Percentiles rank a stretch among this genome's conserved stretches.
phyloP scores from a whole-genome alignment of 1,140 invertebrate genomes.

The Melitaea cinxia region DNA sequence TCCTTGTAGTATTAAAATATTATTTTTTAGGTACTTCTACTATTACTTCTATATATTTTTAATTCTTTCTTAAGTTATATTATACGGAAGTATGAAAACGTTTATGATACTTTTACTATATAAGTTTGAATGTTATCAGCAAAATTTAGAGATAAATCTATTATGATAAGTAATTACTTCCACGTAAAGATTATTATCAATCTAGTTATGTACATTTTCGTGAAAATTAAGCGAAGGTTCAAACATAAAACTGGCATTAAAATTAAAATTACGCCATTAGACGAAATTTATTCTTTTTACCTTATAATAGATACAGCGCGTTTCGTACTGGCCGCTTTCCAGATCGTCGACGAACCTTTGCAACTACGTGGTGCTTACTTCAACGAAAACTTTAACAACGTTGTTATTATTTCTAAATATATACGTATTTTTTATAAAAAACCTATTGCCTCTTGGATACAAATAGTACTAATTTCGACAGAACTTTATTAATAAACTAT shows the following conservation, averaged over 20 bases:
- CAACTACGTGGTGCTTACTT: constrained; percentile 8
- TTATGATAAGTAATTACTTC: background rate
- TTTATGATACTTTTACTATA: too few species aligned
- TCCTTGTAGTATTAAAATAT: too few species aligned
- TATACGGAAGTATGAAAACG: too few species aligned
- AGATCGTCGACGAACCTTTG: constrained; percentile 17
- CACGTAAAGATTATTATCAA: background rate
- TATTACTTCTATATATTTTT: too few species aligned
- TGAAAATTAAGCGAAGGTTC: background rate
- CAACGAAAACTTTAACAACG: background rate
- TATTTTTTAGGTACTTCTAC: too few species aligned
- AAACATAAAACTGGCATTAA: background rate
- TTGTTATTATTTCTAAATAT: background rate
- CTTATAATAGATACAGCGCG: constrained; percentile 20
- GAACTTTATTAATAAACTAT: too few species aligned
- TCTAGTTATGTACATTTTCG: background rate
- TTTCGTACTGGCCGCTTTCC: constrained; percentile 24
- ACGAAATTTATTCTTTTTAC: constrained; percentile 20
- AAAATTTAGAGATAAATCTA: background rate
- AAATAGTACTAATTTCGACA: too few species aligned
- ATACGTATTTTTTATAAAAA: background rate
- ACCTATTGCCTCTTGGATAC: too few species aligned
- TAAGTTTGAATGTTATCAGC: too few species aligned
- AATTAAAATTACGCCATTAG: constrained; percentile 7
- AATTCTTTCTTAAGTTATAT: too few species aligned